Conservation (phyloP, 2,797 vertebrate genomes). For the Myotis findleyi region DNA sequence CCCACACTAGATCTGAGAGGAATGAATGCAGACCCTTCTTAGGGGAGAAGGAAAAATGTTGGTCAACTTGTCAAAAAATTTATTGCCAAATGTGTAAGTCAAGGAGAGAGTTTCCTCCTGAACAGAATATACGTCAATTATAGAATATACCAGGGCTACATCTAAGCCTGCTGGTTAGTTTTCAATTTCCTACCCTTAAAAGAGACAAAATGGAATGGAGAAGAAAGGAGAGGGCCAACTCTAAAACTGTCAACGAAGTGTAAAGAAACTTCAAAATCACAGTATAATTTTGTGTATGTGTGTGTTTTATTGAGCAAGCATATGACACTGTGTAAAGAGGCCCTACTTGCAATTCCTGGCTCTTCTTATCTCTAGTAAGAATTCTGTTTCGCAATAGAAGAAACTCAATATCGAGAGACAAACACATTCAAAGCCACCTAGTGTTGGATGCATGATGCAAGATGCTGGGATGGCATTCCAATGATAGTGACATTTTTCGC, state of each 20-base stretch:
- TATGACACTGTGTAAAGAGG: not conserved
- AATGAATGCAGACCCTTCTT: not conserved
- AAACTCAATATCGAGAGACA: not conserved
- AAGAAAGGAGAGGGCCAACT: not conserved
- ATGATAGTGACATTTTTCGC: not conserved
- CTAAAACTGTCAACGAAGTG: not conserved
- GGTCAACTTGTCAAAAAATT: not conserved
- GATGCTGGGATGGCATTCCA: not conserved
- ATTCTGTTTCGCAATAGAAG: conserved; percentile 54
- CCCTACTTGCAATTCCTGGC: not conserved
- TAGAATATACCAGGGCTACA: not conserved
- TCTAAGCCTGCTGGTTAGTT: not conserved
- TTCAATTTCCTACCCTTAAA: not conserved
- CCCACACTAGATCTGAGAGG: not conserved
- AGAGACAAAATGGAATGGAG: not conserved
- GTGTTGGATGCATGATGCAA: not conserved
- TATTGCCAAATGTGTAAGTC: not conserved
- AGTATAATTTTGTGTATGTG: not conserved
- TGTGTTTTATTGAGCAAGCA: not conserved
- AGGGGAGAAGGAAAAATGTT: not conserved
- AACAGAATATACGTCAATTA: not conserved
- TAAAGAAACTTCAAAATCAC: conserved; percentile 14
- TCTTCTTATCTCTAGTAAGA: conserved; percentile 44
- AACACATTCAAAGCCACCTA: not conserved
- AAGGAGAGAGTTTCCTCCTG: not conserved